phyloP scores from a whole-genome alignment of 2,797 vertebrate species.

The Sebastes umbrosus region DNA sequence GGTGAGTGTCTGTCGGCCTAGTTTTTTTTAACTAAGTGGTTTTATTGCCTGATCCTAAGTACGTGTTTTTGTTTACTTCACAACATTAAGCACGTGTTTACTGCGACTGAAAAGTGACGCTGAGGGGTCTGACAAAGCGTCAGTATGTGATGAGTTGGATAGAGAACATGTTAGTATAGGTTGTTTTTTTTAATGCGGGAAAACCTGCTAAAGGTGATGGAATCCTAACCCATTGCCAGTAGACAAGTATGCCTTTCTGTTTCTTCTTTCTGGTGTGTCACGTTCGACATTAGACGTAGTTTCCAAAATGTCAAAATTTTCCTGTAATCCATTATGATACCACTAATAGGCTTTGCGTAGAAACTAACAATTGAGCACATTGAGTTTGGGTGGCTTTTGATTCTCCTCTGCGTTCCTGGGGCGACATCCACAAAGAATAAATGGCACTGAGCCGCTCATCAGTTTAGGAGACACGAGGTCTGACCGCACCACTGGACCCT shows the following conservation, averaged over 20 bases:
- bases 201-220: no score
- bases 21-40: no score
- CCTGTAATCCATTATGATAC: background rate
- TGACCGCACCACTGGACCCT: slow-evolving; percentile 59
- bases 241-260: background rate
- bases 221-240: background rate
- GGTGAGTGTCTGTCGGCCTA: no score
- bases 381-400: slow-evolving; percentile 2
- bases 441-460: slow-evolving; percentile 47
- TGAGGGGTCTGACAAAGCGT: background rate
- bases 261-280: background rate
- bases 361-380: background rate
- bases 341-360: background rate
- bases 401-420: slow-evolving; percentile 5
- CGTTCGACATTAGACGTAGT: background rate
- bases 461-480: slow-evolving; percentile 71
- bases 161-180: no score
- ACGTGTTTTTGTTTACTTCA: background rate
- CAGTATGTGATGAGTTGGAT: background rate
- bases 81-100: background rate
- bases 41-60: no score
- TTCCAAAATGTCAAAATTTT: background rate
- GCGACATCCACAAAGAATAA: slow-evolving; percentile 36
- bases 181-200: no score
- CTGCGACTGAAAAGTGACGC: background rate